Percentiles rank a stretch among this genome's conserved stretches.
Conservation (phyloP, 2,888 invertebrate genomes). For the Dryadula phaetusa region DNA sequence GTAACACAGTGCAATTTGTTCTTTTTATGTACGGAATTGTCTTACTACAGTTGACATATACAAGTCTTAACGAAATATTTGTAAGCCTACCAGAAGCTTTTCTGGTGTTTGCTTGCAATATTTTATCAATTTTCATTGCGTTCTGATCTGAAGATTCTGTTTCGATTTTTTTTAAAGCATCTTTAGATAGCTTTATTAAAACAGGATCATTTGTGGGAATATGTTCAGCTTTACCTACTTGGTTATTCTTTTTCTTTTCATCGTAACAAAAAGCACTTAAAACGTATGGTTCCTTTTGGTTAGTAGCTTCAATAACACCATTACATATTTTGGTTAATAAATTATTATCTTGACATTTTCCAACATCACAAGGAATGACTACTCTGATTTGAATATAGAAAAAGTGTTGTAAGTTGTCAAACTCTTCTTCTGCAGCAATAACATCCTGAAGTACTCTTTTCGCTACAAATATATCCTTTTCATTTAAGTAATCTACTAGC, state of each 20-base stretch:
- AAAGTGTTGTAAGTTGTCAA: constrained; percentile 59
- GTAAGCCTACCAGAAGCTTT: constrained; percentile 61
- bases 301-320: constrained; percentile 73
- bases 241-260: constrained; percentile 52
- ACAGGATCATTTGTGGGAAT: constrained; percentile 62
- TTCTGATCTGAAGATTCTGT: constrained; percentile 53
- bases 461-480: constrained; percentile 62
- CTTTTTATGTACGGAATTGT: constrained; percentile 52
- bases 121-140: constrained; percentile 60
- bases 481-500: constrained; percentile 68
- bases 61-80: constrained; percentile 59
- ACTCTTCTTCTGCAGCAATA: constrained; percentile 66
- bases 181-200: constrained; percentile 55
- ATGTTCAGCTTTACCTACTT: constrained; percentile 48
- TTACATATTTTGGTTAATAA: constrained; percentile 79
- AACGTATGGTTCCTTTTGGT: constrained; percentile 70
- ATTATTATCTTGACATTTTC: constrained; percentile 60
- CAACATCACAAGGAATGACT: constrained; percentile 61
- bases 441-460: constrained; percentile 62
- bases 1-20: constrained; percentile 58
- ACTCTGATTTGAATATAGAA: constrained; percentile 66
- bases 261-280: constrained; percentile 79
- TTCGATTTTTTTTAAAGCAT: constrained; percentile 65
- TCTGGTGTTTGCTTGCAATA: constrained; percentile 61
- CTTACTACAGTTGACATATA: constrained; percentile 64